Percentiles rank a stretch among this genome's conserved stretches.
phyloP scores from a whole-genome alignment of 1,140 invertebrate genomes.

The Phenacoccus solenopsis region DNA sequence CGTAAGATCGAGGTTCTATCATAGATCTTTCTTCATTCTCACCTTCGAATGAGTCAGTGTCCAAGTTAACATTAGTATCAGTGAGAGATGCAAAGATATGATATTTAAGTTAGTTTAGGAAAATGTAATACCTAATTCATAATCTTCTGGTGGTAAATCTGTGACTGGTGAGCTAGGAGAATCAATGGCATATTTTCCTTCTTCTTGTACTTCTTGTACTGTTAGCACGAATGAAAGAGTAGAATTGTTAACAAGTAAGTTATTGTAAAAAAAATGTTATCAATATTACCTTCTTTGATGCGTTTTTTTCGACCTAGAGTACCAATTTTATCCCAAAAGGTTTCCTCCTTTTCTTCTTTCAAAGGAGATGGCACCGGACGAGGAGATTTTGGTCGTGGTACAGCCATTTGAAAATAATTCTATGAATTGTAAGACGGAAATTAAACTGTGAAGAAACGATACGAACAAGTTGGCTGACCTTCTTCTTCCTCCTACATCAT shows the following conservation, averaged over 20 bases:
- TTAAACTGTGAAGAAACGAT: background rate
- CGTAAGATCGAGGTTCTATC: constrained; percentile 75
- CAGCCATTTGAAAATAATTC: constrained; percentile 41
- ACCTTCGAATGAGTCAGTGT: constrained; percentile 49
- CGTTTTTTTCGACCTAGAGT: constrained; percentile 83
- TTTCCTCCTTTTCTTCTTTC: constrained; percentile 82
- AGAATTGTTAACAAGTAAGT: background rate
- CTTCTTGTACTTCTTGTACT: constrained; percentile 91
- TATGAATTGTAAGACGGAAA: background rate
- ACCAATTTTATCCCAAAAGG: constrained; percentile 78
- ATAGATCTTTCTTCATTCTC: constrained; percentile 95
- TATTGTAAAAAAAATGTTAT: constrained; percentile 10
- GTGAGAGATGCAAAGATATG: background rate
- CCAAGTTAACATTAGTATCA: background rate
- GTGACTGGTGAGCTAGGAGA: constrained; percentile 76
- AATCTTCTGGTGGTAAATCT: constrained; percentile 83
- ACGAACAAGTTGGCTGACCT: background rate
- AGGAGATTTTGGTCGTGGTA: constrained; percentile 68
- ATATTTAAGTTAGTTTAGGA: background rate
- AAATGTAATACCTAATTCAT: constrained; percentile 56
- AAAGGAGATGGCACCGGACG: constrained; percentile 49
- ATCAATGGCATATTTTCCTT: constrained; percentile 94
- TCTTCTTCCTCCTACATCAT: background rate
- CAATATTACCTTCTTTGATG: constrained; percentile 74
- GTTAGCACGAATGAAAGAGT: background rate